These are phyloP conservation scores for Lepidocyrtinus sp. DNA, from an alignment of 2,888 invertebrate genomes.

Conservation along the genomic window DNA sequence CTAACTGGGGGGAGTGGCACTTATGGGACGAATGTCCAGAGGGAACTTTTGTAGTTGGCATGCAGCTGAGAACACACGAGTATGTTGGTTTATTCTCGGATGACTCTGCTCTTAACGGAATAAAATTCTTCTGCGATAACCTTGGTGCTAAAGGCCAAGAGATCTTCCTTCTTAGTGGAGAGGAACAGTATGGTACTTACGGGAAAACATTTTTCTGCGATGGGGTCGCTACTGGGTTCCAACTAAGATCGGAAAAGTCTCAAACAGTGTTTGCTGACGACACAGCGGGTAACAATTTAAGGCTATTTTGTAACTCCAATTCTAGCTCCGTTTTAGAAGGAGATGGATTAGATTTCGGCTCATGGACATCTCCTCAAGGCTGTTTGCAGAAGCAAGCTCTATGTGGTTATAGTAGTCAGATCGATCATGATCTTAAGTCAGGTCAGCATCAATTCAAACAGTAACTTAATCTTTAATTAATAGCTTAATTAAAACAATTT, in stretches of 20 bases:
- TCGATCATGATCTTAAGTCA: slow-evolving; percentile 40
- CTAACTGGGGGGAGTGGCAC: slow-evolving; percentile 66
- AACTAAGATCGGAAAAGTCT: slow-evolving; percentile 60
- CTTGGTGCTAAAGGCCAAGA: slow-evolving; percentile 24
- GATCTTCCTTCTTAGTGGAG: slow-evolving; percentile 20
- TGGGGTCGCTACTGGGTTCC: slow-evolving; percentile 64
- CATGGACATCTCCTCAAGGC: slow-evolving; percentile 57
- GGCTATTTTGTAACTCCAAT: slow-evolving; percentile 50
- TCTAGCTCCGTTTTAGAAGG: slow-evolving; percentile 45
- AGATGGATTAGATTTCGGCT: slow-evolving; percentile 60
- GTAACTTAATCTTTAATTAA: neutral
- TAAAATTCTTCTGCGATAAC: slow-evolving; percentile 61
- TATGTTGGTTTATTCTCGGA: slow-evolving; percentile 60
- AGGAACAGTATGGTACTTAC: slow-evolving; percentile 50
- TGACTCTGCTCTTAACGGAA: slow-evolving; percentile 64
- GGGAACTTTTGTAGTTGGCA: slow-evolving; percentile 57
- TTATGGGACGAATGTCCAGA: slow-evolving; percentile 60
- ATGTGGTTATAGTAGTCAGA: slow-evolving; percentile 64
- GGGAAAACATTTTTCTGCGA: slow-evolving; percentile 57
- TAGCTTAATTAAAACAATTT: neutral
- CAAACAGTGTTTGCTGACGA: slow-evolving; percentile 60
- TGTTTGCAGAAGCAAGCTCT: slow-evolving; percentile 60
- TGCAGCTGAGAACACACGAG: slow-evolving; percentile 59
- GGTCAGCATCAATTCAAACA: slow-evolving; percentile 23
- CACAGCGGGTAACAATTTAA: slow-evolving; percentile 63